Evolutionary conservation across 2,888 invertebrate species (phyloP).

Genomic region (Thymelicus acteon): DNA sequence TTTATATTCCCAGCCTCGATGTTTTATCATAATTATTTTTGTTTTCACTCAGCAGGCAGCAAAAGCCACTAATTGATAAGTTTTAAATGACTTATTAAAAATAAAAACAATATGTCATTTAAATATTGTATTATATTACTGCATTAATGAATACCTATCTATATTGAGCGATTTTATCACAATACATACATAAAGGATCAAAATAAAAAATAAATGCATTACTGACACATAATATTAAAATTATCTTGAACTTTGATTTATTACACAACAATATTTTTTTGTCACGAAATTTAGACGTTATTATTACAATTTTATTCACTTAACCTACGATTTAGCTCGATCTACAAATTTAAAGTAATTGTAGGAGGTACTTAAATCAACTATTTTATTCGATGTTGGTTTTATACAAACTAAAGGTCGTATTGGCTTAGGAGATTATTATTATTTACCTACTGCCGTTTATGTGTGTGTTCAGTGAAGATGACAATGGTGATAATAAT

Average conservation of each 20-base stretch:
- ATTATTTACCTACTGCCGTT: no score
- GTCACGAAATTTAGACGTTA: not conserved
- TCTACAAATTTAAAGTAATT: no score
- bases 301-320: no score
- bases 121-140: not conserved
- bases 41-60: no score
- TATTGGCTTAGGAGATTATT: no score
- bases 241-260: not conserved
- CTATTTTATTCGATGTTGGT: no score
- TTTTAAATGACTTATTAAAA: not conserved
- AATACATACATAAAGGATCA: not conserved
- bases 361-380: no score
- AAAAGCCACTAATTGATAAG: not conserved
- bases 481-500: not conserved
- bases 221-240: not conserved
- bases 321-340: no score
- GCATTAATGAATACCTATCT: not conserved
- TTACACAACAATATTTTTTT: not conserved
- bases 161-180: not conserved
- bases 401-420: no score
- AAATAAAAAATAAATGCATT: constrained; percentile 5
- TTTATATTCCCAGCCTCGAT: not conserved
- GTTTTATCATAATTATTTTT: not conserved
- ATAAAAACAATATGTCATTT: not conserved
- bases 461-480: no score